Evolutionary conservation across 2,797 vertebrate species (phyloP).

Genomic region (Sebastes matsubarae): DNA sequence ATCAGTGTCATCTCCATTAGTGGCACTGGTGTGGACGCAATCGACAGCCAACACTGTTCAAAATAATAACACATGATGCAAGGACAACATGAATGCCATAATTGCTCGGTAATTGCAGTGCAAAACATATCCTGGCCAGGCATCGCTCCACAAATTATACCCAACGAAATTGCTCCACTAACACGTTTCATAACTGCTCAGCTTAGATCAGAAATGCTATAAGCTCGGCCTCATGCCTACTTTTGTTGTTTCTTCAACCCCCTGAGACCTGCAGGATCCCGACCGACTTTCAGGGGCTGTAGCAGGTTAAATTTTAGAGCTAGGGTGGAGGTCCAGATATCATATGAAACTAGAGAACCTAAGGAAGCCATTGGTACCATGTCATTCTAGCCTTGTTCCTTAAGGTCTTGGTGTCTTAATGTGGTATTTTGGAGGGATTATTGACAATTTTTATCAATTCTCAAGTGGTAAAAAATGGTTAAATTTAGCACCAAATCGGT

Average conservation of each 20-base stretch:
- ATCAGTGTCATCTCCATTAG: background rate
- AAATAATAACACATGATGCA: slow-evolving; percentile 6
- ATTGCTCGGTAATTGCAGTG: slow-evolving; percentile 14
- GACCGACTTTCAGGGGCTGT: background rate
- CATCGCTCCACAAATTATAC: slow-evolving; percentile 29
- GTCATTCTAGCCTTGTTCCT: background rate
- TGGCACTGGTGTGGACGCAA: background rate
- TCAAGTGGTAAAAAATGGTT: background rate
- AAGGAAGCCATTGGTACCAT: background rate
- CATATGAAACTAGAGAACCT: background rate
- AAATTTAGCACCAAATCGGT: background rate
- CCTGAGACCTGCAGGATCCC: background rate
- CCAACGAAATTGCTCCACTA: background rate
- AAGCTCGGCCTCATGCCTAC: background rate
- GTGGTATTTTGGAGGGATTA: background rate
- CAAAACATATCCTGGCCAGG: background rate
- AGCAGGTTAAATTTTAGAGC: background rate
- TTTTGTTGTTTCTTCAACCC: background rate
- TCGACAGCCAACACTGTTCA: background rate
- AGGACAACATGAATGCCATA: slow-evolving; percentile 11
- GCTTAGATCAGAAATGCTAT: background rate
- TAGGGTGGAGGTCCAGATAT: background rate
- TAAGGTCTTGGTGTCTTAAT: background rate
- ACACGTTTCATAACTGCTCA: background rate
- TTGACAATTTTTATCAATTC: background rate